phyloP scores from a whole-genome alignment of 2,888 invertebrate genomes.

The Eurois occulta region DNA sequence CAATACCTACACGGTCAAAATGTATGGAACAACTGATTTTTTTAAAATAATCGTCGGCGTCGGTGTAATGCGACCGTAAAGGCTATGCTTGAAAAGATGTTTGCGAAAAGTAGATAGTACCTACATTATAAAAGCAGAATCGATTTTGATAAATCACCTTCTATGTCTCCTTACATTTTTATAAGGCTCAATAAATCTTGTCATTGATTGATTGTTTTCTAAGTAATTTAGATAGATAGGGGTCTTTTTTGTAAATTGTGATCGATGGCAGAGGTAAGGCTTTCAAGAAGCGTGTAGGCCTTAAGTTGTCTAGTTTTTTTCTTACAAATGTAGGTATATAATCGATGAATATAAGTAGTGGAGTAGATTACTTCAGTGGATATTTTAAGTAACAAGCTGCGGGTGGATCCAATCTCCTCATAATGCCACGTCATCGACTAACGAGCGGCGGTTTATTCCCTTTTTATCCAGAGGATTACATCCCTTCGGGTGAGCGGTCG shows the following conservation, averaged over 20 bases:
- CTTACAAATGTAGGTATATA: not conserved
- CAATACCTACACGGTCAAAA: no score
- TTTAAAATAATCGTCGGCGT: no score
- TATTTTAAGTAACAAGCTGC: conserved; percentile 66
- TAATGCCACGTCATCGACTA: conserved; percentile 72
- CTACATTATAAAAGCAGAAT: conserved; percentile 38
- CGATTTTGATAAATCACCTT: conserved; percentile 33
- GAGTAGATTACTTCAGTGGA: conserved; percentile 46
- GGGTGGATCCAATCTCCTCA: conserved; percentile 66
- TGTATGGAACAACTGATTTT: no score
- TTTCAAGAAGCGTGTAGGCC: conserved; percentile 35
- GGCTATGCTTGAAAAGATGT: not conserved
- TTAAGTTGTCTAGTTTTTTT: conserved; percentile 14
- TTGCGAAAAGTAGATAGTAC: not conserved
- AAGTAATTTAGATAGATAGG: conserved; percentile 58
- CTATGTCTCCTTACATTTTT: conserved; percentile 44
- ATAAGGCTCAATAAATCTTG: conserved; percentile 58
- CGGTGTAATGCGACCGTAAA: not conserved
- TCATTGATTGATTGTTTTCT: conserved; percentile 59
- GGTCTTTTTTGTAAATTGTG: conserved; percentile 45
- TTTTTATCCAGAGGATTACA: conserved; percentile 61
- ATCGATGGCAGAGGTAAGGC: conserved; percentile 47
- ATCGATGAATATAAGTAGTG: conserved; percentile 27
- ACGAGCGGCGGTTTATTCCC: conserved; percentile 67
- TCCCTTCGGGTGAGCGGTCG: conserved; percentile 34